Evolutionary conservation across 2,113 vertebrate species (phyloP).

Genomic region (Oncorhynchus nerka): DNA sequence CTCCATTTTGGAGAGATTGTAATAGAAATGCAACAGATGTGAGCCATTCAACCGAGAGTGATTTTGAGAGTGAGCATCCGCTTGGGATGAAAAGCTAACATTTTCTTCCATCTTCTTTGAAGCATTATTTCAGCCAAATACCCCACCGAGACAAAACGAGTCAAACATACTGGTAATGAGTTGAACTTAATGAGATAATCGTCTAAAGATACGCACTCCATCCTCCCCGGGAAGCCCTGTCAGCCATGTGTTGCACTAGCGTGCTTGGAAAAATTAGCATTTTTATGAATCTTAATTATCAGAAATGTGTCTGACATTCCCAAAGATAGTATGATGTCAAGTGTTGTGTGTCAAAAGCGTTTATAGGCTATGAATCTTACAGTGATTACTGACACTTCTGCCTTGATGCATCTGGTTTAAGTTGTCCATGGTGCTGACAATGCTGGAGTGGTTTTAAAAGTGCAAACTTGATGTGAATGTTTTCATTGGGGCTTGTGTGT

Average conservation of each 20-base stretch:
- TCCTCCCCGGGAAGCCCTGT: neutral
- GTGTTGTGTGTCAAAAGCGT: too few relatives aligned
- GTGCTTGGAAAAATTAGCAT: neutral
- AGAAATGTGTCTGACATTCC: too few relatives aligned
- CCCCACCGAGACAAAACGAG: constrained; percentile 8
- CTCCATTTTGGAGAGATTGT: neutral
- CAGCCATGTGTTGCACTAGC: neutral
- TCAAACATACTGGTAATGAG: constrained; percentile 4
- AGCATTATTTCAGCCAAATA: constrained; percentile 11
- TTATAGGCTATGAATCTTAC: too few relatives aligned
- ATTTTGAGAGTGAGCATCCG: too few relatives aligned
- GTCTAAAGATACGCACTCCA: neutral
- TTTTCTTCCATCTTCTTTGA: constrained; percentile 8
- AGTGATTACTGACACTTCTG: too few relatives aligned
- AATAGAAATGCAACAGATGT: neutral
- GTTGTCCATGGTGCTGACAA: neutral
- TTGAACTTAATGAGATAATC: constrained; percentile 12
- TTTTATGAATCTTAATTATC: too few relatives aligned
- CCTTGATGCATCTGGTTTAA: neutral
- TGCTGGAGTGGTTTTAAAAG: neutral
- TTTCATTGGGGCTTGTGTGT: constrained; percentile 26
- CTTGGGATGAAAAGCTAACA: neutral
- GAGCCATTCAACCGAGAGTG: too few relatives aligned
- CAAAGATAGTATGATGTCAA: too few relatives aligned
- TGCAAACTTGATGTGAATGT: constrained; percentile 8